Conservation (phyloP, 2,113 vertebrate genomes). For the Tupaia chinensis region DNA sequence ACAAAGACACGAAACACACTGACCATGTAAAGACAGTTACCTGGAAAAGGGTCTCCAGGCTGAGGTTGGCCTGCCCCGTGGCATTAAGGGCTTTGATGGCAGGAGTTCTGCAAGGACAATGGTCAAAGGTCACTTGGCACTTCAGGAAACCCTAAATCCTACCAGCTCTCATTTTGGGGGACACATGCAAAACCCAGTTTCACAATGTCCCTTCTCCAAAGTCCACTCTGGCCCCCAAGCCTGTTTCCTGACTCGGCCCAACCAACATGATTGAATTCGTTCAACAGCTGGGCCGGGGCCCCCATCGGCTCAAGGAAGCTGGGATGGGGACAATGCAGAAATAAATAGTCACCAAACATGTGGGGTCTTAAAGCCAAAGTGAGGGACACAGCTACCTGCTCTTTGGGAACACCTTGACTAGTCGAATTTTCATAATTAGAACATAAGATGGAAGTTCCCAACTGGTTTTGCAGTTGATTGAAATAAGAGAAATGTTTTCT, state of each 20-base stretch:
- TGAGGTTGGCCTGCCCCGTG: conserved; percentile 92
- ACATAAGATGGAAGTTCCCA: not conserved
- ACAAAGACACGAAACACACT: conserved; percentile 11
- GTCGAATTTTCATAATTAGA: not conserved
- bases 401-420: not conserved
- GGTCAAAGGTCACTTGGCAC: not conserved
- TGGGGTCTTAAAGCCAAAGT: not conserved
- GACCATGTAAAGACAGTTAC: conserved; percentile 75
- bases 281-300: not conserved
- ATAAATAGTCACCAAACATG: not conserved
- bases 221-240: not conserved
- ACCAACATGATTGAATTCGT: too few species aligned
- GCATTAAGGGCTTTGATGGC: conserved; percentile 93
- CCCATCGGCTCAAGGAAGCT: not conserved
- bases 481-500: not conserved
- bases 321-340: not conserved
- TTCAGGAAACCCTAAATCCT: not conserved
- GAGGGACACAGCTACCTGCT: not conserved
- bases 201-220: not conserved
- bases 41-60: conserved; percentile 90
- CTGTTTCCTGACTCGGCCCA: too few species aligned
- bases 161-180: not conserved
- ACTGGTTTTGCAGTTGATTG: not conserved
- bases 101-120: conserved; percentile 87
- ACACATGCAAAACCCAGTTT: not conserved